Evolutionary conservation across 2,888 invertebrate genomes (phyloP).

Genomic region (Busseola fusca): DNA sequence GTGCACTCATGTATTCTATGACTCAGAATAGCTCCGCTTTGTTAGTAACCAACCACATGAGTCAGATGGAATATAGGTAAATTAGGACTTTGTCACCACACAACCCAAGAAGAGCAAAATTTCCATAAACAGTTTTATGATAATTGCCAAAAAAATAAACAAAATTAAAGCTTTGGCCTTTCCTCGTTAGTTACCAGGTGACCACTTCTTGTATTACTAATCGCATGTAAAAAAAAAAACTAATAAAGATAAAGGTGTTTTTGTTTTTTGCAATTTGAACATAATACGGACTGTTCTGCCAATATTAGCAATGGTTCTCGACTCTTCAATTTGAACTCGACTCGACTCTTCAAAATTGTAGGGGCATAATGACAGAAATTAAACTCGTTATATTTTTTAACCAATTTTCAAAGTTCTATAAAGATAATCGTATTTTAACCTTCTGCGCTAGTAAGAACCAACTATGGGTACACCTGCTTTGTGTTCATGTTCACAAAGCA

Average conservation of each 20-base stretch:
- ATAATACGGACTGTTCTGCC: no score
- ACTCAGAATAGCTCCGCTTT: constrained; percentile 22
- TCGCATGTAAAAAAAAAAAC: background rate
- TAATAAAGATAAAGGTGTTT: background rate
- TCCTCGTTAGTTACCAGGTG: background rate
- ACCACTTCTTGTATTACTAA: background rate
- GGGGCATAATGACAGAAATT: no score
- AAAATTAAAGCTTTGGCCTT: constrained; percentile 17
- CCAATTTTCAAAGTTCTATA: no score
- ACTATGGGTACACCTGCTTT: no score
- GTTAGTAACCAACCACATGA: constrained; percentile 20
- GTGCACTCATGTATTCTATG: constrained; percentile 15
- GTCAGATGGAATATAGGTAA: constrained; percentile 7
- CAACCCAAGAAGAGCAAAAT: background rate
- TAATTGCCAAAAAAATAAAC: constrained; percentile 1
- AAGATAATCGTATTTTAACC: no score
- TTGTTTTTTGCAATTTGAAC: no score
- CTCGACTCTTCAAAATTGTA: background rate
- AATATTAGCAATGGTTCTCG: background rate
- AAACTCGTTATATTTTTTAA: no score
- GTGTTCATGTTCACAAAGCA: background rate
- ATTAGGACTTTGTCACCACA: constrained; percentile 17
- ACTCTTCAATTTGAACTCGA: no score
- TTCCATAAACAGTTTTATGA: constrained; percentile 9
- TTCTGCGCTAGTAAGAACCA: no score